Base-by-base conservation (phyloP, 2,888 invertebrate genomes). In the Lepidocyrtoides sp. region DNA sequence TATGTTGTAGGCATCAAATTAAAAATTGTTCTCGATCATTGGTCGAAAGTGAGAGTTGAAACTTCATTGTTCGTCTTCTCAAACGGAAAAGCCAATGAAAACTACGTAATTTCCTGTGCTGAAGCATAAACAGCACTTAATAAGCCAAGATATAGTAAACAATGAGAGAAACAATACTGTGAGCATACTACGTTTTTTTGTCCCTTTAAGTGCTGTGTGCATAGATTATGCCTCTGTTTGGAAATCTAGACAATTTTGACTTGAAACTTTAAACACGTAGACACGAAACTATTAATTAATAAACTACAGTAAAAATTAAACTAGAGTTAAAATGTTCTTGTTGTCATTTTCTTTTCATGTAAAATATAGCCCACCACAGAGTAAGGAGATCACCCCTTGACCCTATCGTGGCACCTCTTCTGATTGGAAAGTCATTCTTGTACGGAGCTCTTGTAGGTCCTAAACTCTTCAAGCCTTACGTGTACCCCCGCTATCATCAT, bases 401-500 rank as follows among this genome's bases (percentile, higher is more conserved):
- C 54, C 92, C 92, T 3, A 82, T 91, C 26, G 87, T 92, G 26
- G 92, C 92, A 8, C 92, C 92, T 20, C 81, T 92, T 1, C 72
- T 92, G 23, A 87, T 92, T 36, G 92, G 89, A 63, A 91, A 92
- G 87, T 89, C 91, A 3, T 92, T 92, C 81, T 72, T 92, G 63
- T 91, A 91, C 44, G 92, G 92, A 75, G 92, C 92, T 17, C 86
- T 92, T 8, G 51, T 92, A 0, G 92, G 92, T 32, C 92, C 92
- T 60, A 92, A 91, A 86, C 86, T 92, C 10, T 92, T 92, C 83
- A 91, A 91, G 63, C 92, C 89, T 12, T 91, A 90, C 48, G 17
- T 66, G 5, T 57, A 83, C 66, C 84, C 23, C 26, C 54, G 79
- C 41, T 87, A 91, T 41, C 84, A 90, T 14, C 83, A 89, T 44